Conservation (phyloP, 2,113 vertebrate genomes). For the Elaphurus davidianus region DNA sequence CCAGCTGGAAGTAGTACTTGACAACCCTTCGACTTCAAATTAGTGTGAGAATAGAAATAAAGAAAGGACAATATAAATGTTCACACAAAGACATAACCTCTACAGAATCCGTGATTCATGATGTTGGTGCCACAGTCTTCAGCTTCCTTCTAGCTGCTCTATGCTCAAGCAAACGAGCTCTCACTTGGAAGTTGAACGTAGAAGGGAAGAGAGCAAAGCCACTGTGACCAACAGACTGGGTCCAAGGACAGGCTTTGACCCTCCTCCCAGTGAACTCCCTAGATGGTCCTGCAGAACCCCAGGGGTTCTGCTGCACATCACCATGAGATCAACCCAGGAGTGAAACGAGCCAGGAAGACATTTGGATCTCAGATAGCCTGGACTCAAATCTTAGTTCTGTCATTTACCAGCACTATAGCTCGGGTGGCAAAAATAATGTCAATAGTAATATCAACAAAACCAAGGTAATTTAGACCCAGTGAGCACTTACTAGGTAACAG, state of each 20-base stretch:
- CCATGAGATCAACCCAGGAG: neutral
- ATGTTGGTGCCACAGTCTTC: neutral
- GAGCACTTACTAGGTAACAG: neutral
- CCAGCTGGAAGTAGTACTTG: neutral
- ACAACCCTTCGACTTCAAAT: neutral
- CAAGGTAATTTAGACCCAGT: neutral
- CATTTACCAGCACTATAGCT: neutral
- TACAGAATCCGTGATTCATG: neutral
- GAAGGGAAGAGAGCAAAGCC: neutral
- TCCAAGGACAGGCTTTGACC: neutral
- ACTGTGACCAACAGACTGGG: neutral
- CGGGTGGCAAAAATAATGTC: neutral
- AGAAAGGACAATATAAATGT: neutral
- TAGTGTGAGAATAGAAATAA: neutral
- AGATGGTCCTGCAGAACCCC: neutral
- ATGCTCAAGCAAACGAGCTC: neutral
- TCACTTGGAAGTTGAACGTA: neutral
- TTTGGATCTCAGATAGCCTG: neutral
- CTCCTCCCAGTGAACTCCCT: neutral
- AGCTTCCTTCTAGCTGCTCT: neutral
- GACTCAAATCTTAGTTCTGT: neutral
- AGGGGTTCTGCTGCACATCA: neutral
- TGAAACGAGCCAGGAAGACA: neutral
- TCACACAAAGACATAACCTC: neutral
- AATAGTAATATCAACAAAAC: neutral